Percentiles rank a stretch among this genome's conserved stretches.
phyloP scores from a whole-genome alignment of 64 coral and sea anemone genomes.

The Anthopleura sola region DNA sequence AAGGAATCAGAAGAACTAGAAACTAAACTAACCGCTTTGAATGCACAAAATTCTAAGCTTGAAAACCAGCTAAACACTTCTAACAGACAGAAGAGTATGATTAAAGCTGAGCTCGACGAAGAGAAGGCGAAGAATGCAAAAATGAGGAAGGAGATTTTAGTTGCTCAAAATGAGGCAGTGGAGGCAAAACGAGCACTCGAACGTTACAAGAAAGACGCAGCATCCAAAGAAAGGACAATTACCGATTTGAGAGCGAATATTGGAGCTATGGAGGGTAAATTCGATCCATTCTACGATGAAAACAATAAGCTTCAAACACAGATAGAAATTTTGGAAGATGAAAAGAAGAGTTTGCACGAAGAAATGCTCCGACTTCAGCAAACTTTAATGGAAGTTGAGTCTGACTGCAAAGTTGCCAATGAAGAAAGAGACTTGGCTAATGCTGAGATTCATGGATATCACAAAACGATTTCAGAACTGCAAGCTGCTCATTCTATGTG shows the following conservation, averaged over 20 bases:
- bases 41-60: slow-evolving; percentile 77
- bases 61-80: slow-evolving; percentile 64
- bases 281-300: slow-evolving; percentile 79
- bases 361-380: slow-evolving; percentile 65
- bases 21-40: slow-evolving; percentile 60
- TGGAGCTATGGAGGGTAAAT: slow-evolving; percentile 68
- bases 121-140: slow-evolving; percentile 62
- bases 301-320: slow-evolving; percentile 86
- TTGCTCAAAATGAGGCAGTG: slow-evolving; percentile 36
- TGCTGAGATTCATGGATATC: slow-evolving; percentile 61
- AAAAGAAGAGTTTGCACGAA: slow-evolving; percentile 61
- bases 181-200: slow-evolving; percentile 58
- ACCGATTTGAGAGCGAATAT: slow-evolving; percentile 67
- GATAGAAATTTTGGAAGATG: slow-evolving; percentile 80
- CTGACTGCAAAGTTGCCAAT: slow-evolving; percentile 58
- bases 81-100: slow-evolving; percentile 43
- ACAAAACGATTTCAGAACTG: slow-evolving; percentile 66
- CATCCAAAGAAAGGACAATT: slow-evolving; percentile 64
- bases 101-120: slow-evolving; percentile 74
- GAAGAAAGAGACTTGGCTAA: slow-evolving; percentile 76
- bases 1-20: slow-evolving; percentile 81
- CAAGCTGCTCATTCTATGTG: slow-evolving; percentile 70
- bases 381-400: slow-evolving; percentile 56
- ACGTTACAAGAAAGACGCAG: slow-evolving; percentile 65
- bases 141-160: slow-evolving; percentile 56